These are phyloP conservation scores for Lysiphlebus fabarum DNA, from an alignment of 1,140 invertebrate species.

Conservation along the genomic window DNA sequence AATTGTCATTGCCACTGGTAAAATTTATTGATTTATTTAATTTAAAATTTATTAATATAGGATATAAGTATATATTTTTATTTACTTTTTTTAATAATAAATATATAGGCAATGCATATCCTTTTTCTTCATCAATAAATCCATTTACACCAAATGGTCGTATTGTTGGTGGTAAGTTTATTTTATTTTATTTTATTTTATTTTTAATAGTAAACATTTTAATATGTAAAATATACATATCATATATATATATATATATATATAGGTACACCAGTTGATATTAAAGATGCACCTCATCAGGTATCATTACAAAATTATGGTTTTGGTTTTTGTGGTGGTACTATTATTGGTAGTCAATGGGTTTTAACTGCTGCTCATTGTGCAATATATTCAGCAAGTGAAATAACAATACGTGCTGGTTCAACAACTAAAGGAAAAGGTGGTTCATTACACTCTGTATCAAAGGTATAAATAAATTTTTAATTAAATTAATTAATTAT, in stretches of 20 bases:
- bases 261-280: constrained; percentile 53
- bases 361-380: constrained; percentile 35
- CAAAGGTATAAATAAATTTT: constrained; percentile 1
- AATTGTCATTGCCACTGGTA: no score
- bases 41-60: no score
- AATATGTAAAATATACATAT: no score
- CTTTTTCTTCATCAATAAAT: background rate
- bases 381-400: constrained; percentile 9
- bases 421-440: constrained; percentile 19
- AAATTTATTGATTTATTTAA: no score
- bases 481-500: no score
- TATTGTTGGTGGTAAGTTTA: constrained; percentile 62
- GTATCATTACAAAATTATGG: constrained; percentile 51
- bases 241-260: no score
- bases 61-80: background rate
- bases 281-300: constrained; percentile 62
- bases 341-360: constrained; percentile 29
- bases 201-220: no score
- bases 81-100: constrained; percentile 1
- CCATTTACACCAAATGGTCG: constrained; percentile 37
- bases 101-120: background rate
- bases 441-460: constrained; percentile 26
- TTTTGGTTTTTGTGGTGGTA: constrained; percentile 30
- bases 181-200: no score
- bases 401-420: constrained; percentile 26